Evolutionary conservation across 2,888 invertebrate species (phyloP).

Genomic region (Troides aeacus): DNA sequence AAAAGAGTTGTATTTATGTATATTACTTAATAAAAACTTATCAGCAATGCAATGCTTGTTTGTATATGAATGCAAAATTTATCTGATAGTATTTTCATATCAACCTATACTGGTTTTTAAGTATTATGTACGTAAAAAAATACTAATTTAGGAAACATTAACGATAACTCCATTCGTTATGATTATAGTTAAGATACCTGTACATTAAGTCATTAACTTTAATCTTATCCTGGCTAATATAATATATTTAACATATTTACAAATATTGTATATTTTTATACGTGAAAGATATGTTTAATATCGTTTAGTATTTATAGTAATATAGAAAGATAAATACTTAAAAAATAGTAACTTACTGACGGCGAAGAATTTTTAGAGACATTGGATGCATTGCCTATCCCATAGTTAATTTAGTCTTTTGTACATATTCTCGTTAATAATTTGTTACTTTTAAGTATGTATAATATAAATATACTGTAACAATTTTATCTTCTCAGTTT

Average conservation of each 20-base stretch:
- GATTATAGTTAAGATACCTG: neutral
- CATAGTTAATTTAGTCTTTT: neutral
- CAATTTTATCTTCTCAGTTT: slow-evolving; percentile 17
- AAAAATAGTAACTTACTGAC: too few relatives aligned
- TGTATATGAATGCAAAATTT: slow-evolving; percentile 1
- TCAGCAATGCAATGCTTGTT: slow-evolving; percentile 8
- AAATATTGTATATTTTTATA: too few relatives aligned
- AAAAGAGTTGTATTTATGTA: slow-evolving; percentile 23
- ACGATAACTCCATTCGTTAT: neutral
- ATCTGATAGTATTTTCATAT: neutral
- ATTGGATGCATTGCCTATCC: neutral
- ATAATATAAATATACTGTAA: slow-evolving; percentile 17
- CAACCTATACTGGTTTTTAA: neutral
- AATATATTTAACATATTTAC: too few relatives aligned
- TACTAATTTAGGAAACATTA: neutral
- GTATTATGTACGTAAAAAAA: neutral
- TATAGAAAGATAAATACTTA: too few relatives aligned
- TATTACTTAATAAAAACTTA: slow-evolving; percentile 16
- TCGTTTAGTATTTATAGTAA: too few relatives aligned
- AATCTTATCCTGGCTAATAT: too few relatives aligned
- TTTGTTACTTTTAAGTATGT: neutral
- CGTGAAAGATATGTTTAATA: too few relatives aligned
- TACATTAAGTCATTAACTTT: neutral
- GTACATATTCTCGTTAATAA: neutral
- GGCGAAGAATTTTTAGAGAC: neutral